Evolutionary conservation across 2,797 vertebrate species (phyloP).

Genomic region (Pseudopleuronectes americanus): DNA sequence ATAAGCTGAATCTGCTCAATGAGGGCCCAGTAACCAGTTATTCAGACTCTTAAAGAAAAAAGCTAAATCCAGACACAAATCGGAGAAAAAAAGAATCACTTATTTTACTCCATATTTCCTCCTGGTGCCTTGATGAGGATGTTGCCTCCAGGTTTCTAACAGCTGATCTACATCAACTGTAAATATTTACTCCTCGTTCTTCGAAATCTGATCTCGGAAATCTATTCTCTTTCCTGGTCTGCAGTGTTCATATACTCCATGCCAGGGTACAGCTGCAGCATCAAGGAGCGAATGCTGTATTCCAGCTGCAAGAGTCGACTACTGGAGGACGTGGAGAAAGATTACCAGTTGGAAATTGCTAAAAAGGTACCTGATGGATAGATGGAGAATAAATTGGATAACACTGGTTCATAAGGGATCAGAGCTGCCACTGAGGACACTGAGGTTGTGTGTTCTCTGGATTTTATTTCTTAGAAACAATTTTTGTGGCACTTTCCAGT

Average conservation of each 20-base stretch:
- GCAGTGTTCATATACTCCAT: constrained; percentile 99
- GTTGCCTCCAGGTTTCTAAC: neutral
- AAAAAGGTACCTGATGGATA: constrained; percentile 89
- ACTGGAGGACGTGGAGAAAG: constrained; percentile 93
- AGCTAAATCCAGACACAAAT: neutral
- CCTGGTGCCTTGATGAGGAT: no score
- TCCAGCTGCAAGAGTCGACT: constrained; percentile 98
- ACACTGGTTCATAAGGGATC: neutral
- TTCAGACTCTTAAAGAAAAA: neutral
- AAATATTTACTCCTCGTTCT: neutral
- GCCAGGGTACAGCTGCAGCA: constrained; percentile 97
- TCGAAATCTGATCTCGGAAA: neutral
- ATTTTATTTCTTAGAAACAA: constrained; percentile 1
- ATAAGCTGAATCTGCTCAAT: neutral
- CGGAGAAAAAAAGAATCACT: neutral
- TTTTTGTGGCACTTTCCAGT: constrained; percentile 5
- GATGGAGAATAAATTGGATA: neutral
- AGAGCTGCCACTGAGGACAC: neutral
- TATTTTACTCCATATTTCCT: neutral
- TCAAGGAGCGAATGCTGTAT: constrained; percentile 98
- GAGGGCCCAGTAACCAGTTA: neutral
- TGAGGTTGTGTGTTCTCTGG: neutral
- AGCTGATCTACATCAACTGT: neutral
- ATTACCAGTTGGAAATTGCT: constrained; percentile 91
- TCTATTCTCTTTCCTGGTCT: constrained; percentile 6